These are phyloP conservation scores for Melopsittacus undulatus DNA, from an alignment of 2,797 vertebrate genomes.

Conservation along the genomic window DNA sequence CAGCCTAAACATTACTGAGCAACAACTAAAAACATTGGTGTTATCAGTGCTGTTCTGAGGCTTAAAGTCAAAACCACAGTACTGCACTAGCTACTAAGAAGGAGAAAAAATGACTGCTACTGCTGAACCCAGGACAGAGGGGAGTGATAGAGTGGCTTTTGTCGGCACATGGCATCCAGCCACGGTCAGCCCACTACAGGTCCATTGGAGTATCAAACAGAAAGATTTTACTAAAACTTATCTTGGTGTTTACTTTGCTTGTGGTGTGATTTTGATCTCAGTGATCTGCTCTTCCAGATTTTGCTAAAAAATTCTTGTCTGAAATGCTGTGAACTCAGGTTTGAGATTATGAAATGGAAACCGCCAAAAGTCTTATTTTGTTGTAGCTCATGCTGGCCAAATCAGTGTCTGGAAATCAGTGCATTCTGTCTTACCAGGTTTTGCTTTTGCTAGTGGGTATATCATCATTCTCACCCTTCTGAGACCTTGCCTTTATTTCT, in stretches of 20 bases:
- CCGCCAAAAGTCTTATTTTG: not conserved
- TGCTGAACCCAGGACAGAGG: too few species aligned
- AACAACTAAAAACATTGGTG: too few species aligned
- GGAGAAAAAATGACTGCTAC: too few species aligned
- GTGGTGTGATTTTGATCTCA: not conserved
- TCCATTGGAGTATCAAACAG: not conserved
- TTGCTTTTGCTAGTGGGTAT: fast-evolving
- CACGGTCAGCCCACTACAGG: not conserved
- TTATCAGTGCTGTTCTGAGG: too few species aligned
- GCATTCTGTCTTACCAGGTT: not conserved
- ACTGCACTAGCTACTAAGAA: too few species aligned
- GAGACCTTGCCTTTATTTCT: not conserved
- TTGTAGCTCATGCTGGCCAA: not conserved
- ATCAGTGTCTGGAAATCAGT: not conserved
- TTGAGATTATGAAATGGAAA: not conserved
- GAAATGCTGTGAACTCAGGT: not conserved
- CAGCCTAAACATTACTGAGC: too few species aligned
- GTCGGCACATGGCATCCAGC: not conserved
- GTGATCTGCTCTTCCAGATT: not conserved
- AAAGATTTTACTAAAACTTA: not conserved
- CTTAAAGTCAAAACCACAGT: too few species aligned
- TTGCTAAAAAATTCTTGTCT: not conserved
- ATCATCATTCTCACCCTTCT: not conserved
- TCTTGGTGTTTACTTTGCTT: not conserved
- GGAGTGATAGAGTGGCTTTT: not conserved